Evolutionary conservation across 1,140 invertebrate species (phyloP).

Genomic region (Drosophila paulistorum): DNA sequence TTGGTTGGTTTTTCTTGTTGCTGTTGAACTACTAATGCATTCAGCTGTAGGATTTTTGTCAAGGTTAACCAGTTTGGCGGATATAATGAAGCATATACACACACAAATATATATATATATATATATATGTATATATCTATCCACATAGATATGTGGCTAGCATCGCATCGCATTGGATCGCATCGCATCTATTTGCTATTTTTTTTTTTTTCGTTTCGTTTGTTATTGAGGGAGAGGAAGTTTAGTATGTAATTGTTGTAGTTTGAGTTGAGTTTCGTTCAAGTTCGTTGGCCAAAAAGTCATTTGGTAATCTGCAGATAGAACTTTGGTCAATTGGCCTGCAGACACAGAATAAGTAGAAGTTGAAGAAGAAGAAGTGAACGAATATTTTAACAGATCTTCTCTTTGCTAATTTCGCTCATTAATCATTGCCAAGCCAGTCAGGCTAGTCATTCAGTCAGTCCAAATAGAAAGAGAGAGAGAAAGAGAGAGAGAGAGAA

Average conservation of each 20-base stretch:
- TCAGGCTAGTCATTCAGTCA: not conserved
- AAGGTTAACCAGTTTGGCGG: constrained; percentile 80
- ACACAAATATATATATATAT: too few relatives aligned
- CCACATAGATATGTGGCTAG: constrained; percentile 16
- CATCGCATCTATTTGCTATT: constrained; percentile 18
- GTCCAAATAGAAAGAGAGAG: constrained; percentile 26
- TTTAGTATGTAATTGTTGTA: constrained; percentile 69
- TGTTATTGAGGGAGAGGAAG: constrained; percentile 55
- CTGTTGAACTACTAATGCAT: constrained; percentile 81
- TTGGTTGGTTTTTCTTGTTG: constrained; percentile 34
- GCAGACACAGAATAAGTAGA: constrained; percentile 22
- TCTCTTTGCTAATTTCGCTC: constrained; percentile 68
- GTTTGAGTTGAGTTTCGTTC: constrained; percentile 57
- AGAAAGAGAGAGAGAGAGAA: constrained; percentile 36
- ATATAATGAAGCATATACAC: constrained; percentile 70
- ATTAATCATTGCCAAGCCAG: constrained; percentile 63
- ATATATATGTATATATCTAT: too few relatives aligned
- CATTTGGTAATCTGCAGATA: constrained; percentile 61
- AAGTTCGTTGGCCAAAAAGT: constrained; percentile 73
- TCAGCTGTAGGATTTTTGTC: constrained; percentile 83
- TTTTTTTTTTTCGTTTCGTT: constrained; percentile 1
- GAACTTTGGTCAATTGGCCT: constrained; percentile 35
- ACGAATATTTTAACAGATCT: constrained; percentile 41
- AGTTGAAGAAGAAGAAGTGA: too few relatives aligned
- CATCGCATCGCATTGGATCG: too few relatives aligned